These are phyloP conservation scores for Acanthurus leucopareius DNA, from an alignment of 2,797 vertebrate genomes.

Conservation along the genomic window DNA sequence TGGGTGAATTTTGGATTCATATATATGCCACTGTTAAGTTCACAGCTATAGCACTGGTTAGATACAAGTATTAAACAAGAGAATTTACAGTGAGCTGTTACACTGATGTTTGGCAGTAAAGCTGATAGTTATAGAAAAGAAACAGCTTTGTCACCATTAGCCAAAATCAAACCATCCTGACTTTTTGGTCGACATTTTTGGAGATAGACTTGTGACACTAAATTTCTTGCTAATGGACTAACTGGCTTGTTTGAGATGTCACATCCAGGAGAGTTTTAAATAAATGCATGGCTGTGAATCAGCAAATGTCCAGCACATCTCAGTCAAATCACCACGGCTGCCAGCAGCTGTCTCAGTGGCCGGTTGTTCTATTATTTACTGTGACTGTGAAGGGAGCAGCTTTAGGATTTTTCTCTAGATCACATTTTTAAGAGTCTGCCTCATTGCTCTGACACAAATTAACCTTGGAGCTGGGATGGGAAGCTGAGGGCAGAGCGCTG, in stretches of 20 bases:
- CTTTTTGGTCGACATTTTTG: conserved; percentile 21
- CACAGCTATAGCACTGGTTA: not conserved
- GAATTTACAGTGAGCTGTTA: conserved; percentile 7
- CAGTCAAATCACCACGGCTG: conserved; percentile 14
- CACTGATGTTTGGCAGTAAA: conserved; percentile 21
- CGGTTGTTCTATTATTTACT: conserved; percentile 33
- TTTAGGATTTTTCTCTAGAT: conserved; percentile 31
- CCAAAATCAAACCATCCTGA: conserved; percentile 28
- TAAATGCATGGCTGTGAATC: conserved; percentile 9
- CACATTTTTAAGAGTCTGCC: conserved; percentile 7
- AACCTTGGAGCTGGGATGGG: conserved; percentile 1
- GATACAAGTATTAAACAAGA: not conserved
- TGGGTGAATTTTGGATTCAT: not conserved
- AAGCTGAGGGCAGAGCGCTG: not conserved
- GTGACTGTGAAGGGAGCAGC: conserved; percentile 7
- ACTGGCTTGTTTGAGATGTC: conserved; percentile 2
- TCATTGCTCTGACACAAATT: conserved; percentile 4
- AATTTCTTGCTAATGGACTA: not conserved
- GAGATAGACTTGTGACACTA: conserved; percentile 9
- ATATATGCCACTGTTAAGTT: not conserved
- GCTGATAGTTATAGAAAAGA: conserved; percentile 27
- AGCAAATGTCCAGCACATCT: conserved; percentile 10
- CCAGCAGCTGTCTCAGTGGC: conserved; percentile 28
- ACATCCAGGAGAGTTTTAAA: conserved; percentile 15
- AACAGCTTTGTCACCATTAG: conserved; percentile 14